A percentile compares a stretch with the other conserved stretches of the same genome.
These are phyloP conservation scores for Cercocebus atys DNA, from an alignment of 2,113 vertebrate genomes.

Conservation along the genomic window DNA sequence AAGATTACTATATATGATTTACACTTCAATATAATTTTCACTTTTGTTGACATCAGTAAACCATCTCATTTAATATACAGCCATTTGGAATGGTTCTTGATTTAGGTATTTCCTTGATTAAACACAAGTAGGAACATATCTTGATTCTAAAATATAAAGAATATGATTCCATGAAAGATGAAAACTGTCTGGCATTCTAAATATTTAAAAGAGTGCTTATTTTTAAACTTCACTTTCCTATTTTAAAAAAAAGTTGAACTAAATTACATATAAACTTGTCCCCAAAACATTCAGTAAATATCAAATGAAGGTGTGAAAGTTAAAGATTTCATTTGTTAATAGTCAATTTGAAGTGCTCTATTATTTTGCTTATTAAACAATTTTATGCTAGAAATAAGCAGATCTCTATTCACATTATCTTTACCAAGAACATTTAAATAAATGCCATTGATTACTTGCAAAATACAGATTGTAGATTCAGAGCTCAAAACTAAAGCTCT, in stretches of 20 bases:
- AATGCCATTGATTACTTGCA: slow-evolving; percentile 52
- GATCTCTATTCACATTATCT: neutral
- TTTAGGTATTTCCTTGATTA: slow-evolving; percentile 15
- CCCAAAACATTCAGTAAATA: slow-evolving; percentile 34
- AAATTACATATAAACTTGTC: neutral
- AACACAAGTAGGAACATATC: neutral
- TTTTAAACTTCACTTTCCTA: slow-evolving; percentile 22
- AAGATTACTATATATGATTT: neutral
- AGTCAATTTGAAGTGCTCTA: neutral
- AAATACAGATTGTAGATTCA: slow-evolving; percentile 34
- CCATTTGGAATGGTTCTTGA: neutral
- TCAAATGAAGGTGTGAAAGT: slow-evolving; percentile 10
- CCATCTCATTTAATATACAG: neutral
- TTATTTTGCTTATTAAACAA: slow-evolving; percentile 24
- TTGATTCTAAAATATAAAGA: slow-evolving; percentile 3
- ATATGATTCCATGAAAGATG: neutral
- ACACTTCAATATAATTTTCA: neutral
- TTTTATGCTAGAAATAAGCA: slow-evolving; percentile 30
- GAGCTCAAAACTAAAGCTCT: slow-evolving; percentile 38
- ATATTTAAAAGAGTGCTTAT: neutral
- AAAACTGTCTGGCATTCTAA: neutral
- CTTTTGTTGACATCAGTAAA: neutral
- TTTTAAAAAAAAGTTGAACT: neutral
- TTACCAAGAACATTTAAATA: slow-evolving; percentile 53
- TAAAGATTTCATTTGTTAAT: neutral